Evolutionary conservation across 2,888 invertebrate genomes (phyloP).

Genomic region (Tortrix viridana): DNA sequence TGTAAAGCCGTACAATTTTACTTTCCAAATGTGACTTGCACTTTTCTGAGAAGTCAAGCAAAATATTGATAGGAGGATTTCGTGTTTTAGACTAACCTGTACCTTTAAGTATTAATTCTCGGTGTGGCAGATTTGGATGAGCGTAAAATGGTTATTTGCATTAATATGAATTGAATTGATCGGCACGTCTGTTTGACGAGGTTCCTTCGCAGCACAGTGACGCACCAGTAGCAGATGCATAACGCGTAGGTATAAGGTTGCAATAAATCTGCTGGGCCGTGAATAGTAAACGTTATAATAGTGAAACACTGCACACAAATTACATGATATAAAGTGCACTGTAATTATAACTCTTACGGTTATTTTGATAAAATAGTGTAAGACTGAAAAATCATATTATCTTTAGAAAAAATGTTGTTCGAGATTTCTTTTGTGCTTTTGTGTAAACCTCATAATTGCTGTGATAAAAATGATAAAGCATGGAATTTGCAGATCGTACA

Average conservation of each 20-base stretch:
- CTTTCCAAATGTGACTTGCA: no score
- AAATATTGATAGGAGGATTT: not conserved
- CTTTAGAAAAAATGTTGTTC: constrained; percentile 52
- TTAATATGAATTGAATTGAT: not conserved
- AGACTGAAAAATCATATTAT: constrained; percentile 72
- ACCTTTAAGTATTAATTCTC: constrained; percentile 24
- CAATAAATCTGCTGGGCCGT: constrained; percentile 57
- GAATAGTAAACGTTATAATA: constrained; percentile 47
- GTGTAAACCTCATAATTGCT: constrained; percentile 68
- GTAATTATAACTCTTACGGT: constrained; percentile 66
- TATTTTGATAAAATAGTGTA: constrained; percentile 69
- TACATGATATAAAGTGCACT: constrained; percentile 74
- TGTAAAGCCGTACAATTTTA: no score
- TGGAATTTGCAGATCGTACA: constrained; percentile 38
- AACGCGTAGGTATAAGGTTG: constrained; percentile 12
- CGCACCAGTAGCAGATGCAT: constrained; percentile 12
- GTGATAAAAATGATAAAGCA: constrained; percentile 62
- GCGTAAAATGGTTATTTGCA: not conserved
- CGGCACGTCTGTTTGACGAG: not conserved
- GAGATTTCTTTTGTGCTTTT: constrained; percentile 57
- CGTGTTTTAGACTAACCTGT: constrained; percentile 27
- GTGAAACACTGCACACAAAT: constrained; percentile 69
- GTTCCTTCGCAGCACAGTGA: not conserved
- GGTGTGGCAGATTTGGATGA: constrained; percentile 29
- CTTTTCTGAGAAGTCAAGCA: no score